Conservation (phyloP, 2,888 invertebrate species). For the Thysanoteuthis rhombus region DNA sequence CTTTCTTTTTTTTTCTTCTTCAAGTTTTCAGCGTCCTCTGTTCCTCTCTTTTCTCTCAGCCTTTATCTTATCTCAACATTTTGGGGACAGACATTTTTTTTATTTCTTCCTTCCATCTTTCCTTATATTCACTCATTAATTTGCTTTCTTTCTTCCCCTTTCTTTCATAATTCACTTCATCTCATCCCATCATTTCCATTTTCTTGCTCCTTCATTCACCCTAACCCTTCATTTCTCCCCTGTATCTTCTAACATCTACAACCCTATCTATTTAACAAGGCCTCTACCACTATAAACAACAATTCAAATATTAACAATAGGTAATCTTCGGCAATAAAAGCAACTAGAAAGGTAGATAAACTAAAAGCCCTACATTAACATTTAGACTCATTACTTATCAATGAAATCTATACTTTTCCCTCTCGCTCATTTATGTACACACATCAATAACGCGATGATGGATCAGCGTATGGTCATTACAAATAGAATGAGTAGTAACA, state of each 20-base stretch:
- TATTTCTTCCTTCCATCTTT: neutral
- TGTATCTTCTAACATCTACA: neutral
- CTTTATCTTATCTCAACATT: neutral
- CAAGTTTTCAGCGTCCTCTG: neutral
- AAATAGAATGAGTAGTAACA: neutral
- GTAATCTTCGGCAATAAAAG: neutral
- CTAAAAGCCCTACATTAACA: neutral
- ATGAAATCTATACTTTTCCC: neutral
- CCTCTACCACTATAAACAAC: neutral
- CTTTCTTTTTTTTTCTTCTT: neutral
- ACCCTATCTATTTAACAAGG: neutral
- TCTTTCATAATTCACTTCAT: neutral
- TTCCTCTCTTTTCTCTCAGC: neutral
- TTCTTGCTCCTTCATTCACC: neutral
- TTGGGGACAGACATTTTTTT: too few species aligned
- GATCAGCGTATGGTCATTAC: neutral
- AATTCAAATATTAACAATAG: neutral
- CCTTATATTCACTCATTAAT: neutral
- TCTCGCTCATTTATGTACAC: neutral
- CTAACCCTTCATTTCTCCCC: neutral
- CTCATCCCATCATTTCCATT: neutral
- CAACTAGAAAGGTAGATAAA: neutral
- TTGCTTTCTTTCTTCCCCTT: neutral
- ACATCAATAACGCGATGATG: neutral
- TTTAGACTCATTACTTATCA: neutral